These are phyloP conservation scores for Apamea crenata DNA, from an alignment of 2,888 invertebrate species.

Conservation along the genomic window DNA sequence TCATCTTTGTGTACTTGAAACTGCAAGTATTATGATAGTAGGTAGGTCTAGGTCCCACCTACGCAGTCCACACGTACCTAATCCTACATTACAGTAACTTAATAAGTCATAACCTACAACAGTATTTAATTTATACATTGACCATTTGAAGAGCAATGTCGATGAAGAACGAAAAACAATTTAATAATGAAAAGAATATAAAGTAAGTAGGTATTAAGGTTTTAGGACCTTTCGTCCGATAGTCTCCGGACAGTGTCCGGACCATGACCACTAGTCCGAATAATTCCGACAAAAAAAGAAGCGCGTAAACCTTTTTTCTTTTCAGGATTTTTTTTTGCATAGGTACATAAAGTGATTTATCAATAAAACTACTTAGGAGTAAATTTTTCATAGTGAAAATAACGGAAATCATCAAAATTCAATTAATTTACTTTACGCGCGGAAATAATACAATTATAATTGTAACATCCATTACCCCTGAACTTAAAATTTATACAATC, in stretches of 20 bases:
- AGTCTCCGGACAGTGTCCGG: background rate
- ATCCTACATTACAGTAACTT: background rate
- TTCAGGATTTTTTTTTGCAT: too few relatives aligned
- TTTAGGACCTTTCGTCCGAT: background rate
- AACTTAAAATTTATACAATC: too few relatives aligned
- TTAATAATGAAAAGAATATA: background rate
- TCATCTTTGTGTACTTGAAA: background rate
- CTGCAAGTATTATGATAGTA: background rate
- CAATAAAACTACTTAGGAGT: too few relatives aligned
- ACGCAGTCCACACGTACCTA: background rate
- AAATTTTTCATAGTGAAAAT: too few relatives aligned
- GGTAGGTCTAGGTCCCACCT: background rate
- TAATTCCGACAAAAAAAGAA: too few relatives aligned
- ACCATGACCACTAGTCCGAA: too few relatives aligned
- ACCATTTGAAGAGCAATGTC: background rate
- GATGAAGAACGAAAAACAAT: background rate
- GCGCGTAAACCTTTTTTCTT: too few relatives aligned
- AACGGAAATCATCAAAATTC: too few relatives aligned
- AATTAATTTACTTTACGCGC: too few relatives aligned
- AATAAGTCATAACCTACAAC: background rate
- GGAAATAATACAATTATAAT: too few relatives aligned
- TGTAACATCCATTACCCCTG: too few relatives aligned
- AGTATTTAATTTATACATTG: background rate
- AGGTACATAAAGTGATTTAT: too few relatives aligned
- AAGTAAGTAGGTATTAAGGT: background rate